phyloP scores from a whole-genome alignment of 2,113 vertebrate species.

The Actinemys pallida region DNA sequence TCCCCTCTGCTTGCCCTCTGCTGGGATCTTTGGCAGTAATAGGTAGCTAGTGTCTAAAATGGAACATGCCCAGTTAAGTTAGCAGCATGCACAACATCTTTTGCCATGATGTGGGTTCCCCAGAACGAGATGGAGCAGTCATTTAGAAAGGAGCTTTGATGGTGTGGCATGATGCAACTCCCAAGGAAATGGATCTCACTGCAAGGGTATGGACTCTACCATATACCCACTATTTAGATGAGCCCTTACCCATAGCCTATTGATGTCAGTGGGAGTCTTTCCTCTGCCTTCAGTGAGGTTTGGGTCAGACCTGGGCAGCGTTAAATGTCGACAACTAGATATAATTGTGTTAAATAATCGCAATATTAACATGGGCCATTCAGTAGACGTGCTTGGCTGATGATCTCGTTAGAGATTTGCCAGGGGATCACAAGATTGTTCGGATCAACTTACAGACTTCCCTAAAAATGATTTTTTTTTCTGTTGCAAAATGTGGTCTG shows the following conservation, averaged over 20 bases:
- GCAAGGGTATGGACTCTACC: neutral
- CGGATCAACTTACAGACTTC: neutral
- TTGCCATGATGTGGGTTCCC: neutral
- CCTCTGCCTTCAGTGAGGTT: neutral
- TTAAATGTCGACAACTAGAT: neutral
- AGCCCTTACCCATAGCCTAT: neutral
- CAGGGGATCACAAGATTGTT: neutral
- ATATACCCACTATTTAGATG: too few relatives aligned
- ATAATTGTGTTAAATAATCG: neutral
- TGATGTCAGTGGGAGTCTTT: neutral
- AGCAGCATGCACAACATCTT: neutral
- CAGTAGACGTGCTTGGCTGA: neutral
- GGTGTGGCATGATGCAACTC: neutral
- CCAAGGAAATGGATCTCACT: neutral
- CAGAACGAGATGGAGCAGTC: neutral
- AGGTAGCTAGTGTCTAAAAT: neutral
- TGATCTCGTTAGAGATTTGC: neutral
- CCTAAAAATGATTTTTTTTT: neutral
- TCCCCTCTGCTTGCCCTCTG: neutral
- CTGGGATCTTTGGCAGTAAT: neutral
- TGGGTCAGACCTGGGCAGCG: neutral
- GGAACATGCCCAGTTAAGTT: neutral
- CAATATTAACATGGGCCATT: accelerated
- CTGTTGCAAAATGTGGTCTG: neutral
- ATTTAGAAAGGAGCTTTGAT: neutral